phyloP scores from a whole-genome alignment of 2,888 invertebrate species.

The Eucera pruinosa region DNA sequence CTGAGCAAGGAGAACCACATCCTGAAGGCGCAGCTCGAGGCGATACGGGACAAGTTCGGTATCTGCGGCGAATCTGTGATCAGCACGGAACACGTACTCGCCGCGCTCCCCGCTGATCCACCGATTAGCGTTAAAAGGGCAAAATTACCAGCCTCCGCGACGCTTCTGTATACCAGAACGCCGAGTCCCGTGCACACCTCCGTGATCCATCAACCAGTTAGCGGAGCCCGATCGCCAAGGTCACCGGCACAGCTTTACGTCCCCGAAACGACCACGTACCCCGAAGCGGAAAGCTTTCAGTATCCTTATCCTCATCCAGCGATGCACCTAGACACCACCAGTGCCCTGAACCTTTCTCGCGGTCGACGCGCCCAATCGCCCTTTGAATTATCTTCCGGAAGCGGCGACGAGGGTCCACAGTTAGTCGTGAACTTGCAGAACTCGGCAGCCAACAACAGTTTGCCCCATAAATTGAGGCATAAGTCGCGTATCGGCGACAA shows the following conservation, averaged over 20 bases:
- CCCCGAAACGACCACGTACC: conserved; percentile 80
- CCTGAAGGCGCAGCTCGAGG: conserved; percentile 95
- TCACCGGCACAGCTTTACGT: conserved; percentile 82
- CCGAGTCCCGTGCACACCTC: conserved; percentile 87
- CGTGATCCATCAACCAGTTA: conserved; percentile 87
- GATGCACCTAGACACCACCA: conserved; percentile 87
- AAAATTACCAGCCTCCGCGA: conserved; percentile 83
- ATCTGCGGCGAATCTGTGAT: conserved; percentile 94
- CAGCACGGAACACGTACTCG: conserved; percentile 94
- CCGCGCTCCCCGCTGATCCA: conserved; percentile 94
- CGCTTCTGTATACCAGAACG: conserved; percentile 86
- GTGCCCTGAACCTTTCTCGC: conserved; percentile 90
- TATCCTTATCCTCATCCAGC: conserved; percentile 85
- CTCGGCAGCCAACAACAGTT: conserved; percentile 89
- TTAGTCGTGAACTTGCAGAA: conserved; percentile 85
- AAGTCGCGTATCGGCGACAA: conserved; percentile 96
- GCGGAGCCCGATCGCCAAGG: conserved; percentile 81
- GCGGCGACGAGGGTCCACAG: conserved; percentile 86
- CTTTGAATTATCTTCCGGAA: conserved; percentile 92
- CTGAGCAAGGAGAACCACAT: conserved; percentile 98
- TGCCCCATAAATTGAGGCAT: conserved; percentile 96
- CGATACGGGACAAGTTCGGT: conserved; percentile 96
- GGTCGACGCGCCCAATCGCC: conserved; percentile 88
- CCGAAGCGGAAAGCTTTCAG: conserved; percentile 85
- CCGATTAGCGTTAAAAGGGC: conserved; percentile 93